Evolutionary conservation across 1,140 invertebrate genomes (phyloP).

Genomic region (Homarus americanus): DNA sequence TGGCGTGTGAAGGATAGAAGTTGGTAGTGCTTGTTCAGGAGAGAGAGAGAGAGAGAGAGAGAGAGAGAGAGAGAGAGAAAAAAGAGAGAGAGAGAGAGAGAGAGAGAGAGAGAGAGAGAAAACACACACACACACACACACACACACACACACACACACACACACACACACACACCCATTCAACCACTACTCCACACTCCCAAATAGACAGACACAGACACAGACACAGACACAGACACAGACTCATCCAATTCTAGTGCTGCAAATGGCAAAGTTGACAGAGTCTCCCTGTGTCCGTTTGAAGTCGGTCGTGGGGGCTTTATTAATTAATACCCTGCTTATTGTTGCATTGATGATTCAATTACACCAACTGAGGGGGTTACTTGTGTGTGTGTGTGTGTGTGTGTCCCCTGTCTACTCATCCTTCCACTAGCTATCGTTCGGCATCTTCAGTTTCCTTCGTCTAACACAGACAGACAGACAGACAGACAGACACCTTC

Average conservation of each 20-base stretch:
- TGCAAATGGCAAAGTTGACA: conserved; percentile 63
- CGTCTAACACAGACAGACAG: too few relatives aligned
- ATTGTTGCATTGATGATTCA: conserved; percentile 74
- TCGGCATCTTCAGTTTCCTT: too few relatives aligned
- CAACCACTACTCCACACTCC: conserved; percentile 14
- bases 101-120: neutral
- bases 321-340: conserved; percentile 73
- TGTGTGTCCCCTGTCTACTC: too few relatives aligned
- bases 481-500: too few relatives aligned
- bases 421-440: too few relatives aligned
- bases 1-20: too few relatives aligned
- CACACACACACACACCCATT: conserved; percentile 15
- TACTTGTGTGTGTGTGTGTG: neutral
- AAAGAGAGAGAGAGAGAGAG: neutral
- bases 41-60: conserved; percentile 9
- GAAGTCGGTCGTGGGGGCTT: conserved; percentile 54
- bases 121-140: conserved; percentile 32
- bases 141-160: conserved; percentile 36
- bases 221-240: conserved; percentile 26
- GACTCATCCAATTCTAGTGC: conserved; percentile 37
- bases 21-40: neutral
- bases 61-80: conserved; percentile 15
- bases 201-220: conserved; percentile 21
- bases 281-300: conserved; percentile 46
- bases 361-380: conserved; percentile 56